Conservation (phyloP, 2,113 vertebrate species). For the Mungos mungo region DNA sequence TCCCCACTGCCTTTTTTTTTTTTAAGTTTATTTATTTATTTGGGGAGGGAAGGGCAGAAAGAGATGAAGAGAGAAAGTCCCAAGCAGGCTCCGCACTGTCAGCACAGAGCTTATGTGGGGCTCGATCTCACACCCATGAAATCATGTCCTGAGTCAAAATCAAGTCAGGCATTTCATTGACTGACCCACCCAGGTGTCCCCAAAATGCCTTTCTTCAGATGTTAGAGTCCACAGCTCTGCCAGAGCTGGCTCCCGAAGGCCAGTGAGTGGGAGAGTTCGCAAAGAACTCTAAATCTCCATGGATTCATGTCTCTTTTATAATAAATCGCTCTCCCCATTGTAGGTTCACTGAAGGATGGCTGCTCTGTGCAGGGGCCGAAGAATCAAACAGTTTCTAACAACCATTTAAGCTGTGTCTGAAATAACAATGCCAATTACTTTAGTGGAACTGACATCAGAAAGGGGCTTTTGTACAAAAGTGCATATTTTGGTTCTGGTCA, state of each 20-base stretch:
- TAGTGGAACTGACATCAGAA: no score
- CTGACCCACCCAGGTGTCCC: no score
- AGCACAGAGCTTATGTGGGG: no score
- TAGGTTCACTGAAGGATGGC: background rate
- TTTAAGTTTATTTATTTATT: no score
- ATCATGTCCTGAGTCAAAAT: no score
- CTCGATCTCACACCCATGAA: no score
- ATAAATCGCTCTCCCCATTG: background rate
- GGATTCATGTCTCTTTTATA: background rate
- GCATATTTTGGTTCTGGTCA: background rate
- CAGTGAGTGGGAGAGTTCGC: background rate
- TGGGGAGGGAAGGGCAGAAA: no score
- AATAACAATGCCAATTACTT: background rate
- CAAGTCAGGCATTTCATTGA: no score
- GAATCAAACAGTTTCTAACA: background rate
- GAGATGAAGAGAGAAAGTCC: no score
- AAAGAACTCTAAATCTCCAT: background rate
- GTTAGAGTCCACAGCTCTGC: background rate
- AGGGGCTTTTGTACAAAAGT: background rate
- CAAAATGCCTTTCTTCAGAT: background rate
- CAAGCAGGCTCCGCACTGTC: no score
- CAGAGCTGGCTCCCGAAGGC: background rate
- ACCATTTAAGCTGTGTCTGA: background rate
- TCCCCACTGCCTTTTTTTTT: background rate
- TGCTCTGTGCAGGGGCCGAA: background rate